A percentile compares a stretch with the other conserved stretches of the same genome.
Evolutionary conservation across 2,113 vertebrate species (phyloP).

Genomic region (Sapajus apella): DNA sequence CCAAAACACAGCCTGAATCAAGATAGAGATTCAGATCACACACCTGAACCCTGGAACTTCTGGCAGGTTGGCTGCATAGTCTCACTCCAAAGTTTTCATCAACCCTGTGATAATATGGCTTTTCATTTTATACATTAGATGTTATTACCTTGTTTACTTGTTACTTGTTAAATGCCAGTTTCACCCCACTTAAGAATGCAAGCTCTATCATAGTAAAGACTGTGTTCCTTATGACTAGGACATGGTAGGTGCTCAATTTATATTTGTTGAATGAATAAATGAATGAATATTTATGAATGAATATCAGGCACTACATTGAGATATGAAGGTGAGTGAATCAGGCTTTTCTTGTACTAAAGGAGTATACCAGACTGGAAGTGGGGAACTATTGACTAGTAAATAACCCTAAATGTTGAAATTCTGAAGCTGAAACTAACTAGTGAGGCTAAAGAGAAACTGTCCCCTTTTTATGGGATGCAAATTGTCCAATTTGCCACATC

Average conservation of each 20-base stretch:
- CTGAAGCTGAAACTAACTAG: not conserved
- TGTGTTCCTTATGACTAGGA: not conserved
- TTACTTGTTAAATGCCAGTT: constrained; percentile 20
- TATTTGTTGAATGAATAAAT: constrained; percentile 32
- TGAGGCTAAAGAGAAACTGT: not conserved
- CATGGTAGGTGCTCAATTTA: not conserved
- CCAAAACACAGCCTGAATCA: not conserved
- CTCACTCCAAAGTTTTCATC: not conserved
- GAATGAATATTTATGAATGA: not conserved
- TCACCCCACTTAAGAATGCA: constrained; percentile 9
- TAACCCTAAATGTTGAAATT: not conserved
- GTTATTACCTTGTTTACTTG: not conserved
- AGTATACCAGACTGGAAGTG: not conserved
- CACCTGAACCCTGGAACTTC: not conserved
- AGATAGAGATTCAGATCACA: not conserved
- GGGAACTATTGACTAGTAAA: not conserved
- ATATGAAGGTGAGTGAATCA: not conserved
- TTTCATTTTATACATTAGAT: constrained; percentile 4
- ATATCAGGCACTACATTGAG: not conserved
- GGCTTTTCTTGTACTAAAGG: not conserved
- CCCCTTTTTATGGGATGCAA: not conserved
- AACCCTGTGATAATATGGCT: not conserved
- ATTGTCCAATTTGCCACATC: not conserved
- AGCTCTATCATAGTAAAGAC: not conserved
- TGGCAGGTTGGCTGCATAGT: not conserved